These are phyloP conservation scores for Eutolmus rufibarbis DNA, from an alignment of 2,888 invertebrate species.

Conservation along the genomic window DNA sequence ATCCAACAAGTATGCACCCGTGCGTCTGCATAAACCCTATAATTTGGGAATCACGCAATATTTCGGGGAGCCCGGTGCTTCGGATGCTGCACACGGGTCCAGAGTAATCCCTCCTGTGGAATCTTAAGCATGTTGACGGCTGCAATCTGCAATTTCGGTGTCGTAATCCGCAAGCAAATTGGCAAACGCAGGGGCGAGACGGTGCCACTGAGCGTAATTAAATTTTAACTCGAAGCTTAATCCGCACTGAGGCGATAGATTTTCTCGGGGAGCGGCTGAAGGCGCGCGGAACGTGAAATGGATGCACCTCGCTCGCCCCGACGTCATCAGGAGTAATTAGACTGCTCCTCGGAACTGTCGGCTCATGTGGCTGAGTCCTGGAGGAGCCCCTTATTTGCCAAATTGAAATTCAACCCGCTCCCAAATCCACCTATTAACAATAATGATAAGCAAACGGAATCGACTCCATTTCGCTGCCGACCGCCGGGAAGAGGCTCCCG, in stretches of 20 bases:
- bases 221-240: constrained; percentile 20
- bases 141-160: constrained; percentile 1
- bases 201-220: constrained; percentile 7
- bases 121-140: constrained; percentile 23
- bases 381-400: background rate
- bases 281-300: background rate
- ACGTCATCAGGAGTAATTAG: background rate
- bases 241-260: background rate
- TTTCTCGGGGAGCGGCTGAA: background rate
- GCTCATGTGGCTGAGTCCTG: background rate
- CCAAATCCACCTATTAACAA: constrained; percentile 22
- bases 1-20: background rate
- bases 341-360: background rate
- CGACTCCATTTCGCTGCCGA: background rate
- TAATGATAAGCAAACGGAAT: constrained; percentile 5
- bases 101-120: background rate
- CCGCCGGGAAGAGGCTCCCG: background rate
- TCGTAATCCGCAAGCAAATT: constrained; percentile 23
- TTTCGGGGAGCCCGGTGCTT: background rate
- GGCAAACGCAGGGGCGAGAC: background rate
- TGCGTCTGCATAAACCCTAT: background rate
- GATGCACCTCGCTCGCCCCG: background rate
- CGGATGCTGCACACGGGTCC: background rate
- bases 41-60: constrained; percentile 18
- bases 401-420: constrained; percentile 19